phyloP scores from a whole-genome alignment of 2,113 vertebrate species.

The Istiophorus platypterus region DNA sequence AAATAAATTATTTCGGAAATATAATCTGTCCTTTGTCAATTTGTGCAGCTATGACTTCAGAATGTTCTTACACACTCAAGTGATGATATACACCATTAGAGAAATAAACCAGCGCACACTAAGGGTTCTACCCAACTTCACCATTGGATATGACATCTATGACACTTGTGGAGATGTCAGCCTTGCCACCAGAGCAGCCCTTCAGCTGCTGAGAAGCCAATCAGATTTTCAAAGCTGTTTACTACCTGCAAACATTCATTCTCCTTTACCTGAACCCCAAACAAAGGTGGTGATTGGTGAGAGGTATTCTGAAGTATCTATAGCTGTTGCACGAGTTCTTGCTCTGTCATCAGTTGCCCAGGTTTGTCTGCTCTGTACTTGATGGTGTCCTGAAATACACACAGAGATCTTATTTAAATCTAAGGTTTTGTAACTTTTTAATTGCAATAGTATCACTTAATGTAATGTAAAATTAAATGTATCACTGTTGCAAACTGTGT shows the following conservation, averaged over 20 bases:
- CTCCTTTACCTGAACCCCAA: constrained; percentile 16
- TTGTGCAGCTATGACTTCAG: constrained; percentile 31
- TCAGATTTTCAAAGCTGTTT: constrained; percentile 18
- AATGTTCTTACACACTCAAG: constrained; percentile 55
- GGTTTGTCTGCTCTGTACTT: constrained; percentile 55
- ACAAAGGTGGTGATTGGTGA: constrained; percentile 74
- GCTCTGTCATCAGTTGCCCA: constrained; percentile 71
- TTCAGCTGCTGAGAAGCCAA: constrained; percentile 53
- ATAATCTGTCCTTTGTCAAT: not conserved
- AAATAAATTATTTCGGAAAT: not conserved
- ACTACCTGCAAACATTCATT: not conserved
- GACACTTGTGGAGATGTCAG: constrained; percentile 75
- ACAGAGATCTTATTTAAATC: not conserved
- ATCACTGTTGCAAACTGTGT: not conserved
- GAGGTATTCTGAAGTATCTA: constrained; percentile 62
- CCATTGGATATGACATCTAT: constrained; percentile 76
- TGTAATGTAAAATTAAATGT: not conserved
- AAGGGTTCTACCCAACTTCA: constrained; percentile 62
- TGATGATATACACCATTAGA: constrained; percentile 74
- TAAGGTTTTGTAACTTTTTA: not conserved
- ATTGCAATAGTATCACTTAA: not conserved
- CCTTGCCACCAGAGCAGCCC: constrained; percentile 50
- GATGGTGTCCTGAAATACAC: not conserved
- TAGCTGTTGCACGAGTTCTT: constrained; percentile 69
- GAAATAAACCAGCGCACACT: constrained; percentile 61